These are phyloP conservation scores for Colistium nudipinnis DNA, from an alignment of 2,113 vertebrate genomes.

Conservation along the genomic window DNA sequence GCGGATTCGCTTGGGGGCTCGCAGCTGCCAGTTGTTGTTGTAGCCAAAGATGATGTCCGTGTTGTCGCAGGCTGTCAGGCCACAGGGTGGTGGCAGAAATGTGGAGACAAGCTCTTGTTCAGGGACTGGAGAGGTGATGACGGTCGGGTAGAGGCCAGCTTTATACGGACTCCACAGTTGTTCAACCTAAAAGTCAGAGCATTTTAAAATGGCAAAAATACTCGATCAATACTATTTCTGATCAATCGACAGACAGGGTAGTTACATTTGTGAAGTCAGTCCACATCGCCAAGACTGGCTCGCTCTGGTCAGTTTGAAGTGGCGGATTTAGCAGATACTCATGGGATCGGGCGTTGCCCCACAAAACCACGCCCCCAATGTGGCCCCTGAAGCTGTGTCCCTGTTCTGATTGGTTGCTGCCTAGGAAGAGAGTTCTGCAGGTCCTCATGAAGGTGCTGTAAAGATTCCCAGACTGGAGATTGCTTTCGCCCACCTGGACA, in stretches of 20 bases:
- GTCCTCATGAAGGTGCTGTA: slow-evolving; percentile 90
- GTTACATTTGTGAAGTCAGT: slow-evolving; percentile 79
- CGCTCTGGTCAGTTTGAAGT: slow-evolving; percentile 25
- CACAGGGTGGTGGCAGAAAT: slow-evolving; percentile 85
- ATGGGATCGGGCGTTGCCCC: slow-evolving; percentile 81
- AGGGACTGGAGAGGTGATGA: slow-evolving; percentile 76
- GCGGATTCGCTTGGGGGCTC: slow-evolving; percentile 83
- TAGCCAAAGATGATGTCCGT: slow-evolving; percentile 89
- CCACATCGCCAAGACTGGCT: slow-evolving; percentile 70
- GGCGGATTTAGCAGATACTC: slow-evolving; percentile 79
- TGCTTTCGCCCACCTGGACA: slow-evolving; percentile 81
- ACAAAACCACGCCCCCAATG: slow-evolving; percentile 84
- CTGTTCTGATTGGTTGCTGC: slow-evolving; percentile 85
- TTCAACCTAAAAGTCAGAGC: slow-evolving; percentile 66
- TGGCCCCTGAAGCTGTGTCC: slow-evolving; percentile 87
- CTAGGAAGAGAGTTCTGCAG: slow-evolving; percentile 90
- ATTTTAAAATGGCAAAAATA: not conserved
- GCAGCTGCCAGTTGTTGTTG: slow-evolving; percentile 87
- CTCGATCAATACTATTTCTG: not conserved
- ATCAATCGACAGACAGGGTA: not conserved
- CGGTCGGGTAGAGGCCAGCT: slow-evolving; percentile 79
- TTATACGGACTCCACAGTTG: slow-evolving; percentile 85
- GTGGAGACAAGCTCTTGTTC: slow-evolving; percentile 80
- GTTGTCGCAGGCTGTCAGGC: slow-evolving; percentile 91
- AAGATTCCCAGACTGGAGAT: slow-evolving; percentile 85